Evolutionary conservation across 1,140 invertebrate genomes (phyloP), one percentile per base, ranked within the genome.

Genomic region (Asbolus verrucosus): DNA sequence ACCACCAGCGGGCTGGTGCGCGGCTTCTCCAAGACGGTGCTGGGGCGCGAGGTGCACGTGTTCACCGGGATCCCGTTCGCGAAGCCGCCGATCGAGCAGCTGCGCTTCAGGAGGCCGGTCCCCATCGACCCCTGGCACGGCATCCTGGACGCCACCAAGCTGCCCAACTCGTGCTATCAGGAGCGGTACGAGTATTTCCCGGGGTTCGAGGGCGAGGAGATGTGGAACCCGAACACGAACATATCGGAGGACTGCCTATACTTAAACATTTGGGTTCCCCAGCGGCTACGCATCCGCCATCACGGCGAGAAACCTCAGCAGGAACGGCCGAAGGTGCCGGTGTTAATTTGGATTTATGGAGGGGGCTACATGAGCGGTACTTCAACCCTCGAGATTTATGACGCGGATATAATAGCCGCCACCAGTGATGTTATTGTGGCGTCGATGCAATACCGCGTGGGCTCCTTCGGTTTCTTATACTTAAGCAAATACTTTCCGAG

Each of bases 21-120:
- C 27, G 94, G 94, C 2, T 87, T 89, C 67, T 87, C 89, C 5
- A 90, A 91, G 70, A 90, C 85, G 18, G 91, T 92, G 27, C 83
- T 92, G 68, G 92, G 91, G 4, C 88, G 91, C 41, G 90, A 94
- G 76, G 91, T 98, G 0, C 92, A 96, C 79, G 91, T 92, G 6
- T 98, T 94, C 79, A 91, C 90, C n/a, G 95, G 95, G 1, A 95
- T 98, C 70, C 97, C 97, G 0, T 98, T 94, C 81, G 96, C 96
- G 0, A 94, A 97, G 81, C 94, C 96, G 0, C 97, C 96, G 0
- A 79, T 93, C 11, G 94, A 93, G 0, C 89, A 93, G 18, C 83
- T 97, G 19, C 86, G 97, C 61, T 99, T 98, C 82, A 86, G 91
- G 11, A 91, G 92, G 72, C 95, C 96, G 0, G 87, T 92, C 38